These are phyloP conservation scores for Megathymus violae DNA, from an alignment of 1,140 invertebrate genomes.

Conservation along the genomic window DNA sequence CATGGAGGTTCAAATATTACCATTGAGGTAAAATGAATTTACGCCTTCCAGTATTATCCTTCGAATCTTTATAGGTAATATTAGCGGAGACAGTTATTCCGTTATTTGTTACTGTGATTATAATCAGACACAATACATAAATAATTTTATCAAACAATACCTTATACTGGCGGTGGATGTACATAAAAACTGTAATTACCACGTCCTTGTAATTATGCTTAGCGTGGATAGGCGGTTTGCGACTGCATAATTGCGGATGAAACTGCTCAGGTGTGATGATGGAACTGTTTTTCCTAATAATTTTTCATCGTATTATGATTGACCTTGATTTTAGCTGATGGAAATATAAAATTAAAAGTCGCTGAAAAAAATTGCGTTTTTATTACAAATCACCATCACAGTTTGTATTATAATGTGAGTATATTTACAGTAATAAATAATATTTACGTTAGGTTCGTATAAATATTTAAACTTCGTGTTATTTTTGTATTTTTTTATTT, in stretches of 20 bases:
- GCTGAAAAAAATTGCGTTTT: too few relatives aligned
- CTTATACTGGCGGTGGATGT: neutral
- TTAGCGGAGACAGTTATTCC: neutral
- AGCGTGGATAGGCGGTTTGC: neutral
- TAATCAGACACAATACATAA: slow-evolving; percentile 1
- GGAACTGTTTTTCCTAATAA: slow-evolving; percentile 9
- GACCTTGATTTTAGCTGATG: neutral
- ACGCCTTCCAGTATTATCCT: too few relatives aligned
- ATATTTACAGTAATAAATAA: too few relatives aligned
- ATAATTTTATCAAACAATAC: slow-evolving; percentile 10
- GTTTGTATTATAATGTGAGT: too few relatives aligned
- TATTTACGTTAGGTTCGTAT: too few relatives aligned
- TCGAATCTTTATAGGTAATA: too few relatives aligned
- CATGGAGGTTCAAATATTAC: too few relatives aligned
- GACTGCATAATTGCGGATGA: neutral
- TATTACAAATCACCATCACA: too few relatives aligned
- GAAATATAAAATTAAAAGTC: neutral
- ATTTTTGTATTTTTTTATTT: too few relatives aligned
- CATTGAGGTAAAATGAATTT: too few relatives aligned
- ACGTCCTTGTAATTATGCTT: slow-evolving; percentile 14
- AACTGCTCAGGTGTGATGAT: slow-evolving; percentile 4
- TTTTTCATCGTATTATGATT: slow-evolving; percentile 1
- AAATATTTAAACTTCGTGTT: too few relatives aligned
- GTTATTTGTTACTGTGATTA: neutral
- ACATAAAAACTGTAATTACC: slow-evolving; percentile 13